These are phyloP conservation scores for Gasterosteus aculeatus DNA, from an alignment of 2,113 vertebrate genomes.

Conservation along the genomic window DNA sequence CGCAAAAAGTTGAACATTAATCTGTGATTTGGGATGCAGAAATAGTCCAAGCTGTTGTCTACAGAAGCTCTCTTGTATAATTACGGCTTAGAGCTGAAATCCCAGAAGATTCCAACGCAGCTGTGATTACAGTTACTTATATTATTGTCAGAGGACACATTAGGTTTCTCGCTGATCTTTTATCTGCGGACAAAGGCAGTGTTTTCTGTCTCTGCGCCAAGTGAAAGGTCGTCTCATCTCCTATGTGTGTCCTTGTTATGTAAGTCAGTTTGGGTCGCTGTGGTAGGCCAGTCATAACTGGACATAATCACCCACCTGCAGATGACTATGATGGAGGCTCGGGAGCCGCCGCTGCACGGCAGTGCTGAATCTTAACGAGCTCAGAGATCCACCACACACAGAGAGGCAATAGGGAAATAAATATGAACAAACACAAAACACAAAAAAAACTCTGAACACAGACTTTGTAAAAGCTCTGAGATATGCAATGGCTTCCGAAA, in stretches of 20 bases:
- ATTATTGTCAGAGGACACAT: slow-evolving; percentile 30
- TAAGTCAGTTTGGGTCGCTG: slow-evolving; percentile 42
- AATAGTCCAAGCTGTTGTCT: background rate
- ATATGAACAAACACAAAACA: slow-evolving; percentile 60
- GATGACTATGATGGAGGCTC: slow-evolving; percentile 58
- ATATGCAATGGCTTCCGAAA: slow-evolving; percentile 32
- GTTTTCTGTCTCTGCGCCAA: slow-evolving; percentile 21
- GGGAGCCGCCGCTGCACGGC: slow-evolving; percentile 43
- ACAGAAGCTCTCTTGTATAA: slow-evolving; percentile 16
- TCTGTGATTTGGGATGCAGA: slow-evolving; percentile 29
- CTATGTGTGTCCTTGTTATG: slow-evolving; percentile 21
- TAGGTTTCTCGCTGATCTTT: slow-evolving; percentile 23
- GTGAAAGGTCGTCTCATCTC: slow-evolving; percentile 35
- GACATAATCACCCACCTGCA: slow-evolving; percentile 70
- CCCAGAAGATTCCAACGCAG: slow-evolving; percentile 13
- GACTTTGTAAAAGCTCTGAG: slow-evolving; percentile 45
- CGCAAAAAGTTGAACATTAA: slow-evolving; percentile 24
- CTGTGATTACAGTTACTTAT: slow-evolving; percentile 41
- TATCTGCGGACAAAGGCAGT: slow-evolving; percentile 23
- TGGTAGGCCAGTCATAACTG: slow-evolving; percentile 40
- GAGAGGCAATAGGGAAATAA: slow-evolving; percentile 61
- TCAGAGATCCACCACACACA: slow-evolving; percentile 51
- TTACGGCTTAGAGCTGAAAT: slow-evolving; percentile 29
- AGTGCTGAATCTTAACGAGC: slow-evolving; percentile 65
- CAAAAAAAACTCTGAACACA: slow-evolving; percentile 21